Conservation (phyloP, 2,113 vertebrate genomes). For the Setophaga petechia region DNA sequence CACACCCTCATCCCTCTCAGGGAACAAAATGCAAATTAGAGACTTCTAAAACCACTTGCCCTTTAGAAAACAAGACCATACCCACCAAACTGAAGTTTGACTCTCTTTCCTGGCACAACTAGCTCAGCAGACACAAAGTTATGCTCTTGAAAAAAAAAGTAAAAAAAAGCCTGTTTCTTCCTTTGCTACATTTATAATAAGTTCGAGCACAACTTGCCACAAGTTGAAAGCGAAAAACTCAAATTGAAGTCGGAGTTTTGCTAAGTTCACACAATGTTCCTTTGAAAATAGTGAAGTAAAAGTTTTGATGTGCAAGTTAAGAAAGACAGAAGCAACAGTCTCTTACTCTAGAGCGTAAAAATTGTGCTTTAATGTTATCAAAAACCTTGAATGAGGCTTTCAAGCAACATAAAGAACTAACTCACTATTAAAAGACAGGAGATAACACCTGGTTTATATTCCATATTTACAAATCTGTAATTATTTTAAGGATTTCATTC, state of each 20-base stretch:
- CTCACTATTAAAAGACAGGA: neutral
- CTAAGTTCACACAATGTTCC: neutral
- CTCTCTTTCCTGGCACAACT: neutral
- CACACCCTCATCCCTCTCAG: rapidly evolving
- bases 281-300: neutral
- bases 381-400: neutral
- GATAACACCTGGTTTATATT: neutral
- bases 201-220: neutral
- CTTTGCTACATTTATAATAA: neutral
- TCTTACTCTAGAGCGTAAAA: neutral
- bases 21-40: neutral
- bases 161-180: neutral
- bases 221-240: neutral
- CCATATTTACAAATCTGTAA: neutral
- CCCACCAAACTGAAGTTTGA: neutral
- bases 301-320: neutral
- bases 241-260: neutral
- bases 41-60: neutral
- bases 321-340: neutral
- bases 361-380: neutral
- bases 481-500: neutral
- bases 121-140: neutral
- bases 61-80: neutral
- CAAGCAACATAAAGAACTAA: neutral
- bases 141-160: neutral